These are phyloP conservation scores for Campoletis sonorensis DNA, from an alignment of 1,140 invertebrate species.

Conservation along the genomic window DNA sequence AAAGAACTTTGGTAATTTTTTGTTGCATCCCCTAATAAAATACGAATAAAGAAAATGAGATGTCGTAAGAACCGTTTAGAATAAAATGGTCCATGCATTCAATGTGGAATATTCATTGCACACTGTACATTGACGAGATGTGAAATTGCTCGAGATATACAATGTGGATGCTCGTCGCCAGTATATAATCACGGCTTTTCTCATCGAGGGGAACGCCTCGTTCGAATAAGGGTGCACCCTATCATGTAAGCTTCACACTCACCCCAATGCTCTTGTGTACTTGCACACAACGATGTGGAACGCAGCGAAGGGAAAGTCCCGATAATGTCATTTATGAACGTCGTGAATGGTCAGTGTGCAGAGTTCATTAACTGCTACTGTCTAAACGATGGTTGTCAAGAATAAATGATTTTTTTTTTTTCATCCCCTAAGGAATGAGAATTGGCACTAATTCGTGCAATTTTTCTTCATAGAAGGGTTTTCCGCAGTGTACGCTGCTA, in stretches of 20 bases:
- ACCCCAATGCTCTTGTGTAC: conserved; percentile 8
- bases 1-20: too few species aligned
- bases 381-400: background rate
- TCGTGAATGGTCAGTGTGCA: conserved; percentile 35
- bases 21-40: background rate
- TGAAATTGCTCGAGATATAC: conserved; percentile 62
- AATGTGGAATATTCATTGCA: background rate
- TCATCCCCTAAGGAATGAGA: background rate
- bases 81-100: conserved; percentile 1
- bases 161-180: conserved; percentile 4
- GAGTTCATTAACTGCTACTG: conserved; percentile 43
- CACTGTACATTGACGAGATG: conserved; percentile 49
- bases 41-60: background rate
- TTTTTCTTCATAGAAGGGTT: too few species aligned
- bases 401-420: conserved; percentile 21
- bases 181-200: conserved; percentile 50
- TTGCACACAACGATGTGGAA: conserved; percentile 16
- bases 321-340: conserved; percentile 63
- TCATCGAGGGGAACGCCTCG: conserved; percentile 14
- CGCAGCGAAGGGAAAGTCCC: conserved; percentile 35
- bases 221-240: background rate
- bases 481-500: too few species aligned
- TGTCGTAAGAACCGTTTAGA: background rate
- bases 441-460: too few species aligned
- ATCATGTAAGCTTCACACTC: conserved; percentile 20